Evolutionary conservation across 2,888 invertebrate species (phyloP).

Genomic region (Andrena dorsata): DNA sequence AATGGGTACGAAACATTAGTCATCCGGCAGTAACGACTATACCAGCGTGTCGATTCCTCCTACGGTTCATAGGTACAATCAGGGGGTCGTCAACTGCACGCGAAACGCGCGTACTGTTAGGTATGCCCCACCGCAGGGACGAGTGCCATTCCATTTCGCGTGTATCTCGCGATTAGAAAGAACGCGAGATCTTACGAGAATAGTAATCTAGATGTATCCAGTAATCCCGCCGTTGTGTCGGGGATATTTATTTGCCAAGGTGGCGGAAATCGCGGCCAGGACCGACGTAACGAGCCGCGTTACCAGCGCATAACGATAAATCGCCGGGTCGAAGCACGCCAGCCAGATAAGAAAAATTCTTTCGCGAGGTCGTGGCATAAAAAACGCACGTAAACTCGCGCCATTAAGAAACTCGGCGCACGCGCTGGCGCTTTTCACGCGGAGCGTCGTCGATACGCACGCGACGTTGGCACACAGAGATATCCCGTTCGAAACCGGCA

Average conservation of each 20-base stretch:
- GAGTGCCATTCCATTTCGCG: too few relatives aligned
- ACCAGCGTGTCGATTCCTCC: slow-evolving; percentile 50
- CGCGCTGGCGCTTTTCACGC: slow-evolving; percentile 14
- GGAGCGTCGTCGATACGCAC: slow-evolving; percentile 9
- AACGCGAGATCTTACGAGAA: too few relatives aligned
- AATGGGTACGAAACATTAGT: slow-evolving; percentile 66
- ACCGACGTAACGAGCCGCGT: slow-evolving; percentile 26
- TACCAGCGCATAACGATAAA: slow-evolving; percentile 46
- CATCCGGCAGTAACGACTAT: slow-evolving; percentile 58
- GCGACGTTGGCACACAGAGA: not conserved
- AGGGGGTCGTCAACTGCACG: slow-evolving; percentile 42
- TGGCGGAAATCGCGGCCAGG: slow-evolving; percentile 39
- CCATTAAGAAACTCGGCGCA: slow-evolving; percentile 26
- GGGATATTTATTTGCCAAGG: slow-evolving; percentile 50
- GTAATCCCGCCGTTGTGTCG: slow-evolving; percentile 3
- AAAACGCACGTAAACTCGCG: slow-evolving; percentile 25
- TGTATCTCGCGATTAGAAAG: too few relatives aligned
- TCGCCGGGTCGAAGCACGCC: slow-evolving; percentile 23
- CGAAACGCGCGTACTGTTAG: slow-evolving; percentile 8
- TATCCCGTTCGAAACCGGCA: slow-evolving; percentile 33
- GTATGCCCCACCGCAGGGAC: too few relatives aligned
- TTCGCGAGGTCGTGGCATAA: slow-evolving; percentile 26
- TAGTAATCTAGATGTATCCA: too few relatives aligned
- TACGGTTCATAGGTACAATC: not conserved
- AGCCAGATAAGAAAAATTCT: slow-evolving; percentile 46